Percentiles rank a stretch among this genome's conserved stretches.
phyloP scores from a whole-genome alignment of 1,140 invertebrate species.

The Drosophila sturtevanti region DNA sequence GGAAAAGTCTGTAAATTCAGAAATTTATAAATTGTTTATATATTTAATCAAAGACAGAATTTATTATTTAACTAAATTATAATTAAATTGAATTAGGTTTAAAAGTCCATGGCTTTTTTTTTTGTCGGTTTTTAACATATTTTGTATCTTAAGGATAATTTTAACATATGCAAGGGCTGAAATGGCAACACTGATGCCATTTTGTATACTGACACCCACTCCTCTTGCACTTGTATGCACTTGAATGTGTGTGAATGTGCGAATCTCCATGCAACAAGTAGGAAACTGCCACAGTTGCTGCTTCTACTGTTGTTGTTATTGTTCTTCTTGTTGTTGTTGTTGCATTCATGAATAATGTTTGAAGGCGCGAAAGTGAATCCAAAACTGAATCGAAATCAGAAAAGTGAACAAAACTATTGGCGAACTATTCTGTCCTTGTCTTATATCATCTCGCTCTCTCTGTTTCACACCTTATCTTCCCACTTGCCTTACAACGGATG shows the following conservation, averaged over 20 bases:
- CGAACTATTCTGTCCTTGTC: slow-evolving; percentile 27
- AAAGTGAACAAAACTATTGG: slow-evolving; percentile 77
- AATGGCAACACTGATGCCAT: slow-evolving; percentile 28
- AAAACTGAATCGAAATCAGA: slow-evolving; percentile 32
- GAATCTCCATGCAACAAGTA: slow-evolving; percentile 69
- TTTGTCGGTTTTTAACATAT: too few relatives aligned
- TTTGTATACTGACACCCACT: not conserved
- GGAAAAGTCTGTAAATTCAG: too few relatives aligned
- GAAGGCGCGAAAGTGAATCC: slow-evolving; percentile 38
- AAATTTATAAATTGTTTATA: too few relatives aligned
- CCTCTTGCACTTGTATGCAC: slow-evolving; percentile 26
- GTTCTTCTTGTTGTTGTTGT: not conserved
- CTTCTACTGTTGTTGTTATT: slow-evolving; percentile 11
- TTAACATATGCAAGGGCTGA: not conserved
- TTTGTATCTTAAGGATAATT: too few relatives aligned
- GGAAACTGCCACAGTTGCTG: slow-evolving; percentile 38
- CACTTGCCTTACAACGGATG: not conserved
- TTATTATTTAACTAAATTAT: too few relatives aligned
- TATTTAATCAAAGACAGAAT: too few relatives aligned
- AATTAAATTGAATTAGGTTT: too few relatives aligned
- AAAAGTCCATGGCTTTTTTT: too few relatives aligned
- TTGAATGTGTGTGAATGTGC: slow-evolving; percentile 30
- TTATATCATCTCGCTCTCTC: not conserved
- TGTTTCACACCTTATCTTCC: not conserved
- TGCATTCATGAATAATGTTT: slow-evolving; percentile 68